Evolutionary conservation across 2,113 vertebrate species (phyloP), one percentile per base, ranked within the genome.

Genomic region (Sclerurus mexicanus): DNA sequence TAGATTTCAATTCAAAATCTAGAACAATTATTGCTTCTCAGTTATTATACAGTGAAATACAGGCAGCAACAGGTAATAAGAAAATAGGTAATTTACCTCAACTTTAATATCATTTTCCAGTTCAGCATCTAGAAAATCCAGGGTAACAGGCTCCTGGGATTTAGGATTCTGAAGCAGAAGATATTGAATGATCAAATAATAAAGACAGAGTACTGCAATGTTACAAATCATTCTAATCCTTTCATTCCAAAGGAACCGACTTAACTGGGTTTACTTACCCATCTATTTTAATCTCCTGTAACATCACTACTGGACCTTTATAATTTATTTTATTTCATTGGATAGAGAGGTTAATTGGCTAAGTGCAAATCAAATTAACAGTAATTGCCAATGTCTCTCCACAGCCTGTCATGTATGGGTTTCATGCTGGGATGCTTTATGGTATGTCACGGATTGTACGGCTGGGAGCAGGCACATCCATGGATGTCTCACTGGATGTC

Each of bases 41-140:
- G 5, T 46, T 46, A 28, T 55, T 69, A 31, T 11, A 40, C 6
- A 39, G 10, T 67, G 44, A 93, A 71, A 53, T 35, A 50, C 0
- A 60, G 66, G 13, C 13, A 83, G 39, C 10, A 91, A 75, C 6
- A 60, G 1, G 22, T 21, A 40, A 11, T 53, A 59, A 81, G 46
- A 86, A 63, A 37, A 7, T 15, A 63, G 9, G 28, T 6, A 85
- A 37, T 91, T 97, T 98, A 99, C 99, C 99, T 99, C 98, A 62
- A 99, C 99, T 98, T 99, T 99, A 94, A 99, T 99, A 89, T 99
- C 98, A 95, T 99, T 99, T 97, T 99, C 99, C 93, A 99, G 87
- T 87, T 99, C 99, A 27, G 99, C 99, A 93, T 99, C 99, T 78
- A 99, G 98, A 85, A 99, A 99, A 98, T 99, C 99, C 87, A 99